Base-by-base conservation (phyloP, 2,888 invertebrate species). In the Barypeithes pellucidus region DNA sequence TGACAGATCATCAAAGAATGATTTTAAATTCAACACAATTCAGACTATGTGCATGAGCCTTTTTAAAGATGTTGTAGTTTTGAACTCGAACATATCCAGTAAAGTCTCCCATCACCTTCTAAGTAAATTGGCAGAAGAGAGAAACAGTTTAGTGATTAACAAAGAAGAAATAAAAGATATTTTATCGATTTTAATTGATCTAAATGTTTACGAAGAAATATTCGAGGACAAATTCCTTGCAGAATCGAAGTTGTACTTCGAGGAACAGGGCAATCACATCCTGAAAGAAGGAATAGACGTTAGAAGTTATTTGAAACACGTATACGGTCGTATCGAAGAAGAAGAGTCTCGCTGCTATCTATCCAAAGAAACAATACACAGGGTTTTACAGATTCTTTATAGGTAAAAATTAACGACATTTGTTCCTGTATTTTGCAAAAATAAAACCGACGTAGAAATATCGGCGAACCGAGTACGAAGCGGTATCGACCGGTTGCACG, bases 41-140 rank as follows among this genome's bases (percentile, higher is more conserved):
- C 97, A 98, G 71, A 94, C 98, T 85, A 95, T 97, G 94, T 97
- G 97, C 66, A 87, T 97, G 80, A 95, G 96, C 83, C 87, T 97
- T 81, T 98, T 98, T 88, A 91, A 97, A 74, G 91, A 93, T 80
- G 94, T 97, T 85, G 95, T 98, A 83, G 94, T 96, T 57, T 90
- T 95, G 85, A 94, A 95, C 84, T 91, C 90, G 20, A 87, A 93
- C 43, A 95, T 98, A 16, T 95, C 96, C 86, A 93, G 92, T 12
- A 91, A 95, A 76, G 94, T 96, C 0, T 94, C 97, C 5, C 94
- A 95, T 78, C 96, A 97, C 1, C 87, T 99, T n/a, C 88, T 99
- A 63, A 88, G 92, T 85, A 88, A 97, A 9, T 97, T 99, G 66
- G 94, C 96, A 83, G 90, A 93, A 72, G 99, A 99, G 85, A 90